Percentiles rank a stretch among this genome's conserved stretches.
phyloP scores from a whole-genome alignment of 2,888 invertebrate species.

The Tachystola acroxantha region DNA sequence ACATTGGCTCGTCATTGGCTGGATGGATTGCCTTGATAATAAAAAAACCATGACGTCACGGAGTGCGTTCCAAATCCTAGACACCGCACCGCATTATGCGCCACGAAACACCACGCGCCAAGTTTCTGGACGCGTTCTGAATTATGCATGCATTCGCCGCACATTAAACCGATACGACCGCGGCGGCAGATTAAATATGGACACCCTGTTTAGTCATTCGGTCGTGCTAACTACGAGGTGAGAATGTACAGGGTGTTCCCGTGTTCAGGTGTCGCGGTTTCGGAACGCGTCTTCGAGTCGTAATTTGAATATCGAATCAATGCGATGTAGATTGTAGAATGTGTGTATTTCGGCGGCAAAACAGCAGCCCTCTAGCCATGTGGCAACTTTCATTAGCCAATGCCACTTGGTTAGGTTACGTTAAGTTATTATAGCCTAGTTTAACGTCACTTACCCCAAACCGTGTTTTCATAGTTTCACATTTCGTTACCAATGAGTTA shows the following conservation, averaged over 20 bases:
- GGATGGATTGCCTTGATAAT: no score
- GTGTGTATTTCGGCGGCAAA: no score
- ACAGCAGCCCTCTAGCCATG: no score
- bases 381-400: no score
- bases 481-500: no score
- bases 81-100: slow-evolving; percentile 30
- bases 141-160: slow-evolving; percentile 52
- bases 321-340: no score
- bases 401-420: no score
- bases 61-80: slow-evolving; percentile 4
- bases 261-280: not conserved
- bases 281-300: not conserved
- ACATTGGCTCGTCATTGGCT: no score
- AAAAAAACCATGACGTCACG: not conserved
- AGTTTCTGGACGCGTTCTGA: slow-evolving; percentile 31
- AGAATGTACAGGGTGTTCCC: slow-evolving; percentile 22
- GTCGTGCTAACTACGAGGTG: slow-evolving; percentile 42
- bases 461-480: no score
- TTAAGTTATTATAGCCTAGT: no score
- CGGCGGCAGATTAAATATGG: slow-evolving; percentile 53
- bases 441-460: no score
- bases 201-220: slow-evolving; percentile 55
- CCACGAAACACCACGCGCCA: slow-evolving; percentile 30
- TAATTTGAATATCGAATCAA: not conserved
- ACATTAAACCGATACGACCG: slow-evolving; percentile 51